Conservation (phyloP, 2,888 invertebrate genomes). For the Ptychoptera contaminata region DNA sequence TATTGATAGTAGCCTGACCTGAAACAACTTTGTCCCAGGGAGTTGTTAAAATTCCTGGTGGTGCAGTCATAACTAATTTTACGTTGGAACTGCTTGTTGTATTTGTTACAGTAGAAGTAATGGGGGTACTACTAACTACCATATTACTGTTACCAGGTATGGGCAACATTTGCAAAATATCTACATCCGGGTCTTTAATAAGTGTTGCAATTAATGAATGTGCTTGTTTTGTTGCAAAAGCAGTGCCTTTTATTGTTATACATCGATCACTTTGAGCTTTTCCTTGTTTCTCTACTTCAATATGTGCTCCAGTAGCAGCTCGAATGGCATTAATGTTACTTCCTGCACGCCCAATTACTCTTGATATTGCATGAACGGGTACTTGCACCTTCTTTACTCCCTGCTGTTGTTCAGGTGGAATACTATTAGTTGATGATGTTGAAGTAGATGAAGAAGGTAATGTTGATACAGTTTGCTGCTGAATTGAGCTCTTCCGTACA, state of each 20-base stretch:
- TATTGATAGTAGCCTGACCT: constrained; percentile 8
- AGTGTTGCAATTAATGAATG: constrained; percentile 78
- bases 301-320: constrained; percentile 91
- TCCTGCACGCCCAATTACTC: constrained; percentile 94
- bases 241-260: constrained; percentile 88
- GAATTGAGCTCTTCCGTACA: constrained; percentile 62
- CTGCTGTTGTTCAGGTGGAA: constrained; percentile 12
- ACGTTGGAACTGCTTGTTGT: constrained; percentile 1
- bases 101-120: neutral
- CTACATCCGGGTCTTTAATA: constrained; percentile 90
- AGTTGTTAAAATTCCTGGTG: constrained; percentile 18
- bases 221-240: constrained; percentile 86
- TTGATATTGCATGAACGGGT: constrained; percentile 84
- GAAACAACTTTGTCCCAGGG: constrained; percentile 28
- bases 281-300: constrained; percentile 95
- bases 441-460: constrained; percentile 12
- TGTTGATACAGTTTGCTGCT: constrained; percentile 19
- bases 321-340: constrained; percentile 97
- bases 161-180: constrained; percentile 68
- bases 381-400: constrained; percentile 85
- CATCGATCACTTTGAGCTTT: constrained; percentile 87
- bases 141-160: constrained; percentile 23
- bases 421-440: constrained; percentile 20
- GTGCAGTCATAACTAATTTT: neutral
- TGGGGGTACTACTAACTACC: constrained; percentile 1